Conservation (phyloP, 2,888 invertebrate species). For the Palloptera scutellata region DNA sequence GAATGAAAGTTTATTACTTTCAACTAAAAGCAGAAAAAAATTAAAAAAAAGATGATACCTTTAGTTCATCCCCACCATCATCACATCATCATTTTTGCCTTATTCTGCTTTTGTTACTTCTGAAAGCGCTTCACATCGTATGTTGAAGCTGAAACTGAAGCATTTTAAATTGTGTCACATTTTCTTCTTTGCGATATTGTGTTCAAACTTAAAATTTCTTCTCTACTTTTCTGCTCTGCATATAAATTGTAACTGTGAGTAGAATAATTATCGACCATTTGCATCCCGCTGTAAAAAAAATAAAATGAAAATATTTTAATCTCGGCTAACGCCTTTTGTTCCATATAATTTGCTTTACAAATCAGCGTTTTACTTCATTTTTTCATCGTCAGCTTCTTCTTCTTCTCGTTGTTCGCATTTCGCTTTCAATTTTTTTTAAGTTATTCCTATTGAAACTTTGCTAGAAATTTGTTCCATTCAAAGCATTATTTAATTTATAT, state of each 20-base stretch:
- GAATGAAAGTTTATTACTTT: constrained; percentile 19
- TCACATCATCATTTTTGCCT: background rate
- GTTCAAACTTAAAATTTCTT: background rate
- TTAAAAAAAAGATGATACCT: background rate
- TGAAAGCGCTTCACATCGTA: too few relatives aligned
- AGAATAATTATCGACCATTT: constrained; percentile 17
- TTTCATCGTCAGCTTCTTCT: background rate
- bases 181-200: background rate
- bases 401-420: background rate
- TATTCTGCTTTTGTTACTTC: too few relatives aligned
- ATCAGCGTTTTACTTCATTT: background rate
- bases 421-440: constrained; percentile 1
- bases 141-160: too few relatives aligned
- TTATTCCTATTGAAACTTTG: too few relatives aligned
- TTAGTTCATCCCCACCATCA: background rate
- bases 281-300: background rate
- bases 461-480: too few relatives aligned
- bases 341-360: constrained; percentile 3
- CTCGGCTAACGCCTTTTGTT: background rate
- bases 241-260: background rate
- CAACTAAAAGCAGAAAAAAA: background rate
- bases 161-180: too few relatives aligned
- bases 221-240: background rate
- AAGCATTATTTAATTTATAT: too few relatives aligned
- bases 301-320: background rate